These are phyloP conservation scores for Gymnothorax reevesii DNA, from an alignment of 2,797 vertebrate genomes.

Conservation along the genomic window DNA sequence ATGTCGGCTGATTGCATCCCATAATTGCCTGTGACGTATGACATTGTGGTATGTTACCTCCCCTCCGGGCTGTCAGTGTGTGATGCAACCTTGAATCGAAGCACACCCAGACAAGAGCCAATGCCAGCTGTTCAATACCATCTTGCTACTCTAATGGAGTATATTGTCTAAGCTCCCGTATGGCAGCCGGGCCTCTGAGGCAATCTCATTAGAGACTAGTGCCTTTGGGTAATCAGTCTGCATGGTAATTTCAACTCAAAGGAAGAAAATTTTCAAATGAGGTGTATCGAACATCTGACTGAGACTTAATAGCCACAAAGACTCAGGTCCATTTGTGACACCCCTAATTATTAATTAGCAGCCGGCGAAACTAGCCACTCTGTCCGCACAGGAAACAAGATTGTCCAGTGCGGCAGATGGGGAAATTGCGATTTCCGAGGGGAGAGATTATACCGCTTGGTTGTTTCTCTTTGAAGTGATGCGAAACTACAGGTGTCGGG, in stretches of 20 bases:
- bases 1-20: slow-evolving; percentile 15
- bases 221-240: not conserved
- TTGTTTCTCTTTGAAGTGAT: slow-evolving; percentile 31
- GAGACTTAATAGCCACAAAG: slow-evolving; percentile 16
- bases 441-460: slow-evolving; percentile 39
- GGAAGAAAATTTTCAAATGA: slow-evolving; percentile 9
- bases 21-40: slow-evolving; percentile 10
- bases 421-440: slow-evolving; percentile 35
- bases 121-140: slow-evolving; percentile 11
- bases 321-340: slow-evolving; percentile 24
- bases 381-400: slow-evolving; percentile 31
- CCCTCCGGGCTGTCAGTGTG: not conserved
- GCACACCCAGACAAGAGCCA: slow-evolving; percentile 11
- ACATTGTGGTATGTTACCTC: slow-evolving; percentile 11
- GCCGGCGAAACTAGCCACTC: slow-evolving; percentile 34
- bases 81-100: slow-evolving; percentile 5
- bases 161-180: not conserved
- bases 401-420: slow-evolving; percentile 38
- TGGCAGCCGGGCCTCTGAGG: not conserved
- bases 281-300: slow-evolving; percentile 18
- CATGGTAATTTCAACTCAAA: slow-evolving; percentile 8
- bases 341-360: slow-evolving; percentile 53
- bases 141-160: not conserved
- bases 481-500: slow-evolving; percentile 22
- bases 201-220: slow-evolving; percentile 14